Conservation (phyloP, 2,113 vertebrate species). For the Lagopus leucura region DNA sequence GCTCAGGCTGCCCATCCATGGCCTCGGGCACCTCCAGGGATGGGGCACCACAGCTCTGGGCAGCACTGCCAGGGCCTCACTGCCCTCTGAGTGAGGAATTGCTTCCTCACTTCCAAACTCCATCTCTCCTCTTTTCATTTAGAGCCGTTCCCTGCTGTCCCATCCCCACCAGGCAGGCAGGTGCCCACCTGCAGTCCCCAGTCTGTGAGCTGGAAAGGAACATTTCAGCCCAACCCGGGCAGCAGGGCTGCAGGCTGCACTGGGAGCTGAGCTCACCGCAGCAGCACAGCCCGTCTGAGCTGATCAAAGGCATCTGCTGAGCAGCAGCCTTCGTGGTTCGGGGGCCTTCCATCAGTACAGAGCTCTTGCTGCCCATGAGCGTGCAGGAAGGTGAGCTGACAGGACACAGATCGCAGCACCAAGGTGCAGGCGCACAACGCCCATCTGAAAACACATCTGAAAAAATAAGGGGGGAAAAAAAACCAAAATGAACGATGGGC, state of each 20-base stretch:
- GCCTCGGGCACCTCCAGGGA: neutral
- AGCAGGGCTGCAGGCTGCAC: neutral
- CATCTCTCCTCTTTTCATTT: neutral
- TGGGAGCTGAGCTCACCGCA: neutral
- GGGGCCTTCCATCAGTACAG: neutral
- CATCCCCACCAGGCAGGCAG: neutral
- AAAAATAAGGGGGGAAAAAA: neutral
- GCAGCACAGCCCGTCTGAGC: neutral
- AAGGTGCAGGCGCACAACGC: neutral
- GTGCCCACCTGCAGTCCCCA: too few relatives aligned
- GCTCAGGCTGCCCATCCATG: neutral
- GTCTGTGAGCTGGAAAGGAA: too few relatives aligned
- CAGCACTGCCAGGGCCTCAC: neutral
- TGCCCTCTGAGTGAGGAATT: neutral
- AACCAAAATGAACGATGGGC: neutral
- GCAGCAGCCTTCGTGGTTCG: neutral
- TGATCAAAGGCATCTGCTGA: neutral
- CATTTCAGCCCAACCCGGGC: too few relatives aligned
- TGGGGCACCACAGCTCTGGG: neutral
- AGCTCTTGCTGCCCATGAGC: neutral
- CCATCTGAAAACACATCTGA: neutral
- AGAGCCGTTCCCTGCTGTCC: neutral
- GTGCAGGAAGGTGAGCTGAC: rapidly evolving
- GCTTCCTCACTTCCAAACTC: neutral
- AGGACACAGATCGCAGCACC: neutral